Evolutionary conservation across 2,888 invertebrate species (phyloP).

Genomic region (Notodonta dromedarius): DNA sequence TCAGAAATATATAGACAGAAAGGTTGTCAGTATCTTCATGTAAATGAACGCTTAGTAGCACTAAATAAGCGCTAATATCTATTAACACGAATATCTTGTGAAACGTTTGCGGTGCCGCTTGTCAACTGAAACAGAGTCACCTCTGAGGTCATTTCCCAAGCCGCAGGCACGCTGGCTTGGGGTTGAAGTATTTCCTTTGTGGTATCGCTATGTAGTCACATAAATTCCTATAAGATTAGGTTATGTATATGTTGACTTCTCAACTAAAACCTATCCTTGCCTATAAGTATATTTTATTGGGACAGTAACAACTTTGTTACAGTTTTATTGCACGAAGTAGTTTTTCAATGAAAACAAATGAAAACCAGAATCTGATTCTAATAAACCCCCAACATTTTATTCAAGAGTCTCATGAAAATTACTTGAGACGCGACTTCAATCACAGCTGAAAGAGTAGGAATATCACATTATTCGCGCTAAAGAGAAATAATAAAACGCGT

Average conservation of each 20-base stretch:
- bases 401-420: constrained; percentile 1
- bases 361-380: neutral
- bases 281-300: too few species aligned
- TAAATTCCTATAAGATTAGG: too few species aligned
- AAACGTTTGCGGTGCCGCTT: neutral
- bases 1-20: too few species aligned
- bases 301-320: too few species aligned
- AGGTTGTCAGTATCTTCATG: too few species aligned
- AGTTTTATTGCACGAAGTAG: too few species aligned
- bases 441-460: neutral
- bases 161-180: neutral
- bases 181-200: neutral
- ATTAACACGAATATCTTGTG: neutral
- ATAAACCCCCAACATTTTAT: neutral
- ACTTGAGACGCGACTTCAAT: neutral
- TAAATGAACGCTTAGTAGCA: too few species aligned
- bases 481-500: constrained; percentile 2
- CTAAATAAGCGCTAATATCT: too few species aligned
- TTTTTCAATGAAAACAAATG: too few species aligned
- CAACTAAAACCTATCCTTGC: too few species aligned
- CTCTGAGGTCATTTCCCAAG: neutral
- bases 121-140: neutral
- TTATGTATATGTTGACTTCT: too few species aligned
- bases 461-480: neutral
- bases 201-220: neutral